phyloP scores from a whole-genome alignment of 2,113 vertebrate species.

The Chauna torquata region DNA sequence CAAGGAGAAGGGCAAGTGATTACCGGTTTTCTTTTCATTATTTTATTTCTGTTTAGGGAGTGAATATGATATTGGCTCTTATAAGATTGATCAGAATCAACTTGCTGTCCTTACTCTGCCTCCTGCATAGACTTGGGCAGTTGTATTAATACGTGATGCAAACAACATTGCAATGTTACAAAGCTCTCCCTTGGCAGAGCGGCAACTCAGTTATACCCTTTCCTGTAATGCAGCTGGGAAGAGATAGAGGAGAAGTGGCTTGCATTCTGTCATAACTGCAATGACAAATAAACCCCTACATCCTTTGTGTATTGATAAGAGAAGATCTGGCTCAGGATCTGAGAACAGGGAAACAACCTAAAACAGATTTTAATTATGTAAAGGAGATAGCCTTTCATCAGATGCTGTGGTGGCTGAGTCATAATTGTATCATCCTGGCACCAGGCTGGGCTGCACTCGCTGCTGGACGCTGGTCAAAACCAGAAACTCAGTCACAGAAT shows the following conservation, averaged over 20 bases:
- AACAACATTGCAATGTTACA: neutral
- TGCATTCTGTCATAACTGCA: neutral
- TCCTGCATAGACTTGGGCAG: neutral
- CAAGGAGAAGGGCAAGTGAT: neutral
- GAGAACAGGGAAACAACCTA: neutral
- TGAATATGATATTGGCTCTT: neutral
- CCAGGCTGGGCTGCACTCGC: neutral
- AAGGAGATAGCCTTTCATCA: neutral
- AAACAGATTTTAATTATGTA: neutral
- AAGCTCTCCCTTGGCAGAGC: neutral
- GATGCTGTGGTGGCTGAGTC: neutral
- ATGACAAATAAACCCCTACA: rapidly evolving
- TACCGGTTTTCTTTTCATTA: neutral
- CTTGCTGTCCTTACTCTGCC: neutral
- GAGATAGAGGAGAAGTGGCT: neutral
- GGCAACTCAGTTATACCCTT: neutral
- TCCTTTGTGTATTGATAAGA: neutral
- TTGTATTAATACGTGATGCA: neutral
- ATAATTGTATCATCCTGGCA: neutral
- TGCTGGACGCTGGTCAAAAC: neutral
- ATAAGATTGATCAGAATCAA: neutral
- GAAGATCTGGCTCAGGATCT: neutral
- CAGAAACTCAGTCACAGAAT: neutral
- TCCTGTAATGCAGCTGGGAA: neutral
- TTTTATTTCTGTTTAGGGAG: neutral